Percentiles rank a stretch among this genome's conserved stretches.
These are phyloP conservation scores for Diarsia rubi DNA, from an alignment of 2,888 invertebrate genomes.

Conservation along the genomic window DNA sequence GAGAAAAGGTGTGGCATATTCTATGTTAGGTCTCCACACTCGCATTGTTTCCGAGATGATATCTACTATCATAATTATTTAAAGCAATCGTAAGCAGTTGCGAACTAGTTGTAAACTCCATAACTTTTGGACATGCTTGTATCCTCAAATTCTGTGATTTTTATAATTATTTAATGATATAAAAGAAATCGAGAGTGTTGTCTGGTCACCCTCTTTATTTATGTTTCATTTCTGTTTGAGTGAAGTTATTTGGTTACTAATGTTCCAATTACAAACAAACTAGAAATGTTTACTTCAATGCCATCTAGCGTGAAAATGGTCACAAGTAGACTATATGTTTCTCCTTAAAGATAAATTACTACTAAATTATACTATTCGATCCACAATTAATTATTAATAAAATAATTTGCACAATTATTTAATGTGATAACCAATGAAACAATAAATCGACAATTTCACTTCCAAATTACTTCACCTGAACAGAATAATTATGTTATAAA, in stretches of 20 bases:
- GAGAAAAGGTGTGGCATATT: too few species aligned
- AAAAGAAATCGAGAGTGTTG: slow-evolving; percentile 67
- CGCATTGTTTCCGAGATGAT: too few species aligned
- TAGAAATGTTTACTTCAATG: too few species aligned
- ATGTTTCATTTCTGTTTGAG: slow-evolving; percentile 32
- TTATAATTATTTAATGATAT: slow-evolving; percentile 64
- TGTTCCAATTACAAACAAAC: too few species aligned
- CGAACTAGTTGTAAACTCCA: slow-evolving; percentile 37
- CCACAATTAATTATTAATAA: too few species aligned
- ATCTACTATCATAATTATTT: neutral
- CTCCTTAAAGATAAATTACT: too few species aligned
- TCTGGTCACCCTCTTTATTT: slow-evolving; percentile 71
- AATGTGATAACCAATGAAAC: neutral
- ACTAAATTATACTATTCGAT: neutral
- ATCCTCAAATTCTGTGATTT: slow-evolving; percentile 80
- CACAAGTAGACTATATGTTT: too few species aligned
- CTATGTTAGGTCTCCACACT: too few species aligned
- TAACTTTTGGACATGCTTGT: slow-evolving; percentile 63
- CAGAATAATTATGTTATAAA: slow-evolving; percentile 44
- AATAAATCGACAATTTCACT: neutral
- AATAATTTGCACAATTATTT: neutral
- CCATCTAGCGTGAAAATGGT: too few species aligned
- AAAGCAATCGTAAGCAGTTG: slow-evolving; percentile 36
- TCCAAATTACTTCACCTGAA: slow-evolving; percentile 37
- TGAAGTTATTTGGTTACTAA: slow-evolving; percentile 25